Evolutionary conservation across 2,888 invertebrate genomes (phyloP), one percentile per base, ranked within the genome.

Genomic region (Venusia cambrica): DNA sequence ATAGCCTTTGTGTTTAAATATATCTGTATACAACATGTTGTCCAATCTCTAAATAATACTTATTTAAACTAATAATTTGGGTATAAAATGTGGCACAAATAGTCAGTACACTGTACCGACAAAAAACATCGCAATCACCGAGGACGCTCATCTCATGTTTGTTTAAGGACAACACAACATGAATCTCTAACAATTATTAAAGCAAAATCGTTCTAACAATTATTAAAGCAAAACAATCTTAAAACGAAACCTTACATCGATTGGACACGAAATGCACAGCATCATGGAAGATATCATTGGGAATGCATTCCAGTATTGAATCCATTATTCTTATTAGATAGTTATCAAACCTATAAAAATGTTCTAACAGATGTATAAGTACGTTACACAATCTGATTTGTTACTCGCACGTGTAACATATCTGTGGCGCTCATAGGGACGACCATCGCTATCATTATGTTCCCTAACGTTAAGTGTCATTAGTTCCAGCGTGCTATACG

Each of bases 251-350:
- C 34, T 38, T 31, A 38, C 44, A 58, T 49, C 41, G 44, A 61
- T 56, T 54, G 57, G 65, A 66, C 52, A 69, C 60, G 46, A 71
- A 72, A 73, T 73, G 75, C 76, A 64, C 56, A 65, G 65, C 58
- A 48, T 54, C 67, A 54, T 72, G 78, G 78, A 81, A 78, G 71
- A 70, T 67, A 62, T 39, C 16, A 66, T 54, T 59, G 61, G 83
- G 83, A 84, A 84, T 84, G 83, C 81, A 74, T 74, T 62, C 63
- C 56, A 66, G 60, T 63, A 52, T 52, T 55, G 62, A 64, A 65
- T 65, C 57, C 57, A 51, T 28, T 36, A 30, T 56, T 48, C 57
- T 66, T 60, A 51, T 53, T 56, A 62, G 47, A 51, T 58, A 53
- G 55, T 62, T 68, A 71, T 70, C 62, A 64, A 78, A 77, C 74